A percentile compares a stretch with the other conserved stretches of the same genome.
Conservation (phyloP, 2,113 vertebrate genomes). For the Nettapus auritus region DNA sequence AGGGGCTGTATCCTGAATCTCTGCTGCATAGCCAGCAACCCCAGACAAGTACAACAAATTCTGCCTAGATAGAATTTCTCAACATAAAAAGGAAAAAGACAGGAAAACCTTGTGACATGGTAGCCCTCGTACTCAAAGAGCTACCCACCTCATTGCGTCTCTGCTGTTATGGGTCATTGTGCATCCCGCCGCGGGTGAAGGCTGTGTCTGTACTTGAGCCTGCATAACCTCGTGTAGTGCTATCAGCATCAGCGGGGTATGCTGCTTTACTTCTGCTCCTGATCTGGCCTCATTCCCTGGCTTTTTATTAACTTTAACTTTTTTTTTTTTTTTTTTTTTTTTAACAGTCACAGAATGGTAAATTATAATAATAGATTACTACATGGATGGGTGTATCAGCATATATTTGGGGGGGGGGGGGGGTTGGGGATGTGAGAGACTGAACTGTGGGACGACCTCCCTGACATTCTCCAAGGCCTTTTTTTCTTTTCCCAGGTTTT, state of each 20-base stretch:
- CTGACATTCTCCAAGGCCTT: conserved; percentile 30
- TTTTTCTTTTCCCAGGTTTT: conserved; percentile 39
- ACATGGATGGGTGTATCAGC: neutral
- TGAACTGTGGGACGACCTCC: conserved; percentile 36
- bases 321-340: neutral
- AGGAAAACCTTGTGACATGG: rapidly evolving
- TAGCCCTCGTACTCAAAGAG: neutral
- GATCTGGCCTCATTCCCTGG: neutral
- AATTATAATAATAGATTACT: conserved; percentile 29
- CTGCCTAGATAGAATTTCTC: neutral
- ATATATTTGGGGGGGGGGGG: conserved; percentile 11
- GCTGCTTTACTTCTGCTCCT: neutral
- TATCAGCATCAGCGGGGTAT: neutral
- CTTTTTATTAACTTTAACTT: neutral
- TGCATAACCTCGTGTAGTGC: neutral
- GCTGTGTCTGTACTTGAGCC: neutral
- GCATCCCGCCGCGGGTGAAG: neutral
- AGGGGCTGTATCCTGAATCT: neutral
- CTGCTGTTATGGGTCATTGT: neutral
- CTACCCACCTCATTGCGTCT: rapidly evolving
- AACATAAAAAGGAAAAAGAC: neutral
- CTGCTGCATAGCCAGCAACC: neutral
- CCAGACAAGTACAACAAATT: neutral
- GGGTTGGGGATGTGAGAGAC: conserved; percentile 44
- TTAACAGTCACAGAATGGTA: neutral